Evolutionary conservation across 1,140 invertebrate genomes (phyloP), one percentile per base, ranked within the genome.

Genomic region (Belonocnema kinseyi): DNA sequence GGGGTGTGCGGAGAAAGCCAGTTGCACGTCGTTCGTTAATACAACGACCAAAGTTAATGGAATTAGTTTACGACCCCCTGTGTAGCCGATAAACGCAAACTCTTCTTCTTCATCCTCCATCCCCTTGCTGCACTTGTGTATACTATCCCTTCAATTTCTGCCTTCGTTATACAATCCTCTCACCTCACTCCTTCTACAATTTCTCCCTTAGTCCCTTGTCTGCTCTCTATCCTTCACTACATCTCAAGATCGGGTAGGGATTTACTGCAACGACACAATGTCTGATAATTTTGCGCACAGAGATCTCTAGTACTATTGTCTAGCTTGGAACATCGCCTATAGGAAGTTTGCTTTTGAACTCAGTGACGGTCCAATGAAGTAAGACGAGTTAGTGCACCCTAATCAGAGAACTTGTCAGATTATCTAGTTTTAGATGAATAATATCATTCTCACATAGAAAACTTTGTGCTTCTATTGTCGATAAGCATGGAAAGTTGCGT

Each of bases 221-320:
- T 17, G 10, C 66, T 73, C 40, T 40, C 26, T 66, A 66, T 66
- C 74, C 56, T 61, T 61, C 40, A 75, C 58, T 70, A 75, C 56
- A 17, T 70, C 74, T 54, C 51, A 71, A 78, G 75, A 78, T 80
- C 76, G 66, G 73, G 74, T 58, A 53, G 50, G 56, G 52, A 61
- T 73, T 73, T 21, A 75, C 76, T 74, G 73, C 77, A 77, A 79
- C 75, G 70, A 53, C 71, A 76, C 70, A 72, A 66, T 80, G 80
- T 80, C 72, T 73, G 75, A 81, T 83, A 75, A 83, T 81, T 83
- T 83, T 51, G 75, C 80, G 81, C 77, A 73, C 66, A 83, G 66
- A 50, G n/a, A 40, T 72, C 74, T 33, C 74, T 33, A 52, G 7
- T 19, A 40, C 74, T 26, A 74, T 79, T 81, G 77, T 74, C 26